Conservation (phyloP, 1,140 invertebrate genomes). For the Spodoptera frugiperda region DNA sequence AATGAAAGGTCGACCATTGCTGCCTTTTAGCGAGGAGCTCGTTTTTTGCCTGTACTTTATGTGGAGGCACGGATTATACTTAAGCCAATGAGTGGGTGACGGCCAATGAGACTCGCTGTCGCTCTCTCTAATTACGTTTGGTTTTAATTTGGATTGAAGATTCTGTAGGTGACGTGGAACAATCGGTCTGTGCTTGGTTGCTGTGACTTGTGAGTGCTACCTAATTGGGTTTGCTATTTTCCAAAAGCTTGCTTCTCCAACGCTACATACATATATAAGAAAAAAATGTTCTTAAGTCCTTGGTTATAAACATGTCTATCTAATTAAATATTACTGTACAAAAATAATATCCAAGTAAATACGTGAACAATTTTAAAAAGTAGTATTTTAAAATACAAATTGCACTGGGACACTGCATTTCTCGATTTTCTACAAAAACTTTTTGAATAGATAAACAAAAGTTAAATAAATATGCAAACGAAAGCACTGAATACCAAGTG, state of each 20-base stretch:
- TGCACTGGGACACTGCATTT: neutral
- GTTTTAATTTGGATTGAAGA: neutral
- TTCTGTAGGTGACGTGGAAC: too few relatives aligned
- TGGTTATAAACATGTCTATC: too few relatives aligned
- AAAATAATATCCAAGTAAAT: too few relatives aligned
- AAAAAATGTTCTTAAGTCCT: too few relatives aligned
- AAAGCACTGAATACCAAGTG: neutral
- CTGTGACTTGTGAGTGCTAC: too few relatives aligned
- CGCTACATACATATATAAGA: too few relatives aligned
- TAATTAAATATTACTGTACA: too few relatives aligned
- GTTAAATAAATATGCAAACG: neutral
- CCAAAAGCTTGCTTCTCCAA: too few relatives aligned
- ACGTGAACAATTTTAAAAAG: too few relatives aligned
- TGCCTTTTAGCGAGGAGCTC: constrained; percentile 9
- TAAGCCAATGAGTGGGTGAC: constrained; percentile 7
- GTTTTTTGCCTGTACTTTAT: constrained; percentile 24
- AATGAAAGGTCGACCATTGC: constrained; percentile 35
- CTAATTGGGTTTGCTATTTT: too few relatives aligned
- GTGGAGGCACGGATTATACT: constrained; percentile 31
- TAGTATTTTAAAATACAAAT: too few relatives aligned
- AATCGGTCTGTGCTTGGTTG: too few relatives aligned
- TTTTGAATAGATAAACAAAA: neutral
- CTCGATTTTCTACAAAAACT: neutral
- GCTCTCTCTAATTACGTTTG: neutral
- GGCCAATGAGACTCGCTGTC: neutral